Evolutionary conservation across 1,140 invertebrate genomes (phyloP), one percentile per base, ranked within the genome.

Genomic region (Radopholus similis): DNA sequence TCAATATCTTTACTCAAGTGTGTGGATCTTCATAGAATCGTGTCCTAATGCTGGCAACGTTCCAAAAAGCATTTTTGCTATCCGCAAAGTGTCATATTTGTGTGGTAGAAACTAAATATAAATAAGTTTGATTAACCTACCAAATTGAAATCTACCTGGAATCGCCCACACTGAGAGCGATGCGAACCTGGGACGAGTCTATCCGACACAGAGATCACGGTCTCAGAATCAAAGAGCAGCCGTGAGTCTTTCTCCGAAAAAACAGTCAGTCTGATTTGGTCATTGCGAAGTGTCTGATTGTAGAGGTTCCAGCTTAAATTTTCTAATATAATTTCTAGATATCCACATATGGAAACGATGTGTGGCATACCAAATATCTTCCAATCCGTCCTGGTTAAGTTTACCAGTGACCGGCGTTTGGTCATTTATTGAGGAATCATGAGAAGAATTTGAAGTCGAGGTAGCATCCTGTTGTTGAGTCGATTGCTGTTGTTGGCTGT

Each of bases 21-120:
- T 72, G 62, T 72, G 71, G 34, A 72, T 74, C 58, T 72, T 72
- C 6, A 72, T 34, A 6, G 71, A 72, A 11, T 55, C 60, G 26
- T 51, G 26, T 37, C 44, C 58, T 0, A 58, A 8, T 13, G 71
- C 73, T 23, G 60, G 40, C 35, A 71, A 44, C 13, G 70, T 72
- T 18, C 70, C 70, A 35, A 72, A 72, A 32, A 72, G 37, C 72
- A 72, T 75, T 58, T 70, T 58, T 9, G 62, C 64, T 4, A 72
- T 62, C 11, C 59, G 26, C 13, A 47, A 21, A 21, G 57, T 58
- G 59, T 72, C 71, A 42, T 40, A 30, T 40, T 53, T 53, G 32
- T 72, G 71, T 15, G 73, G 71, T 13, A 72, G 47, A 55, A 68
- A 75, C 71, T 72, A 44, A 55, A 73, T 64, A 53, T 26, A 23